Percentiles rank a stretch among this genome's conserved stretches.
phyloP scores from a whole-genome alignment of 2,797 vertebrate species.

The Zalophus californianus region DNA sequence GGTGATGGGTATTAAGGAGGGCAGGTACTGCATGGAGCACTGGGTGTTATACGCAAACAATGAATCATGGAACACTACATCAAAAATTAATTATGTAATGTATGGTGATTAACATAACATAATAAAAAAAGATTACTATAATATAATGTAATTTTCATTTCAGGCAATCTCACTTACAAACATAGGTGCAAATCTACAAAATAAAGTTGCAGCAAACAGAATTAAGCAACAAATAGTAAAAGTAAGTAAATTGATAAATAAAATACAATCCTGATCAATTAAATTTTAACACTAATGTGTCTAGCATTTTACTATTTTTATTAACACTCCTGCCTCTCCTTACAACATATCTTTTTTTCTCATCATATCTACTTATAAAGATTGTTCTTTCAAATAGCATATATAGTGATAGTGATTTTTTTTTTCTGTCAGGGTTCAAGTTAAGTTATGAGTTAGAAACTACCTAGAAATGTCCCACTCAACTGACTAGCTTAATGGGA shows the following conservation, averaged over 20 bases:
- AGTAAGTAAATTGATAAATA: background rate
- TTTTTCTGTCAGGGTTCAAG: background rate
- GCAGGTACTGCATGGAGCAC: too few relatives aligned
- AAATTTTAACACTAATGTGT: background rate
- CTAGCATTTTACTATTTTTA: background rate
- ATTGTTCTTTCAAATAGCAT: background rate
- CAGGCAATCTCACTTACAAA: background rate
- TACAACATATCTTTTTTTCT: background rate
- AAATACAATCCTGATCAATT: background rate
- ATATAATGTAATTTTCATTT: too few relatives aligned
- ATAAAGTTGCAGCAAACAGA: background rate
- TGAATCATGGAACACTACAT: too few relatives aligned
- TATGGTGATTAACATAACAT: too few relatives aligned
- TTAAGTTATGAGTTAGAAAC: background rate
- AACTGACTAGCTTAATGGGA: background rate
- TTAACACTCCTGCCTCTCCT: background rate
- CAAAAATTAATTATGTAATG: too few relatives aligned
- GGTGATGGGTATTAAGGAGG: too few relatives aligned
- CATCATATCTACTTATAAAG: background rate
- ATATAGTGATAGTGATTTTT: background rate
- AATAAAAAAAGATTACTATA: background rate
- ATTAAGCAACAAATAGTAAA: conserved; percentile 6
- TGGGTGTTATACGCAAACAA: too few relatives aligned
- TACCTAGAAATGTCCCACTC: background rate
- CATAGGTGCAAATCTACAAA: background rate